Evolutionary conservation across 2,113 vertebrate genomes (phyloP).

Genomic region (Prochilodus magdalenae): DNA sequence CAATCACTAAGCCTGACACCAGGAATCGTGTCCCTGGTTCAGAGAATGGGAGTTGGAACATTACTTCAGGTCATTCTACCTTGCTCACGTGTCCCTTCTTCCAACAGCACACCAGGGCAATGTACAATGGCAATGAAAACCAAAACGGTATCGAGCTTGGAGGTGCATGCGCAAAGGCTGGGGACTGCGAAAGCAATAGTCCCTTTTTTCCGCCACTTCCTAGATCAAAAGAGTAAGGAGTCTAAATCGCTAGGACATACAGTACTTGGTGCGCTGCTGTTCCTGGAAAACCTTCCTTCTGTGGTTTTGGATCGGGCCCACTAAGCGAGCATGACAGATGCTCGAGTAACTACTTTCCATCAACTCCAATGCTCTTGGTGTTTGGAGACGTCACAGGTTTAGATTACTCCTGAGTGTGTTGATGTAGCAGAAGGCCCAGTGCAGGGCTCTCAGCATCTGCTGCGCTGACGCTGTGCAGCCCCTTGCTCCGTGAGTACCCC

Average conservation of each 20-base stretch:
- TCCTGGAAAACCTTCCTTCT: slow-evolving; percentile 51
- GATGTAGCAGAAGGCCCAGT: slow-evolving; percentile 16
- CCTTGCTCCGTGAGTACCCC: neutral
- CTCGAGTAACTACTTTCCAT: slow-evolving; percentile 54
- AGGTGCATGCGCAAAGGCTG: neutral
- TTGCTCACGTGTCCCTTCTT: neutral
- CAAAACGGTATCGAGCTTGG: neutral
- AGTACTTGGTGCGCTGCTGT: slow-evolving; percentile 8
- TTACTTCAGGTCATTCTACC: neutral
- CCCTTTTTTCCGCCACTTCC: neutral
- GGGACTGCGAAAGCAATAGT: neutral
- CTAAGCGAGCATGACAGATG: slow-evolving; percentile 48
- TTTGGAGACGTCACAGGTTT: slow-evolving; percentile 44
- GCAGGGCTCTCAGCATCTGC: slow-evolving; percentile 28
- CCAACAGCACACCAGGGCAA: neutral
- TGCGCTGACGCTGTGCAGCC: slow-evolving; percentile 11
- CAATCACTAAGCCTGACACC: neutral
- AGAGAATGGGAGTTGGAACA: neutral
- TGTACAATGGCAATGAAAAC: neutral
- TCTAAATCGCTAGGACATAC: neutral
- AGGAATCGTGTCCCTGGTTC: neutral
- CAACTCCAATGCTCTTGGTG: slow-evolving; percentile 21
- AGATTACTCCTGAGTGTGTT: slow-evolving; percentile 34
- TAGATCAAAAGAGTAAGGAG: neutral
- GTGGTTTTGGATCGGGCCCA: slow-evolving; percentile 43